Percentiles rank a stretch among this genome's conserved stretches.
Evolutionary conservation across 2,888 invertebrate genomes (phyloP).

Genomic region (Agrotis segetum): DNA sequence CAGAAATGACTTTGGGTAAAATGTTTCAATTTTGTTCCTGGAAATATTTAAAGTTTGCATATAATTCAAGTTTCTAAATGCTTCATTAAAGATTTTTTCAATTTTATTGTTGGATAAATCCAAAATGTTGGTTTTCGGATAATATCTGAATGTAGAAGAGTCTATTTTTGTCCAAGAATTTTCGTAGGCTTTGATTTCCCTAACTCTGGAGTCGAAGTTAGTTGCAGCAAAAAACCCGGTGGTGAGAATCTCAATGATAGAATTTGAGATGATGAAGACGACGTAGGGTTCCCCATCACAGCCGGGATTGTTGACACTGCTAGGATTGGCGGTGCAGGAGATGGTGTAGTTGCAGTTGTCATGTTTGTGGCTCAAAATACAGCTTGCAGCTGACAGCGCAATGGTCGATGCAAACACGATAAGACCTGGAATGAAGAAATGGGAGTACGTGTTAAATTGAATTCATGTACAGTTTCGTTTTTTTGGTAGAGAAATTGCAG

Average conservation of each 20-base stretch:
- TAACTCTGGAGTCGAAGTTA: slow-evolving; percentile 83
- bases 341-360: slow-evolving; percentile 75
- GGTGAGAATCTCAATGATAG: slow-evolving; percentile 65
- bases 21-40: slow-evolving; percentile 71
- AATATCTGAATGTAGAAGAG: slow-evolving; percentile 74
- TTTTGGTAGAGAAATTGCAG: neutral
- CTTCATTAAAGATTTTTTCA: slow-evolving; percentile 69
- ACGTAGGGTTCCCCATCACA: slow-evolving; percentile 74
- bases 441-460: neutral
- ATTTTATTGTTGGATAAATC: slow-evolving; percentile 78
- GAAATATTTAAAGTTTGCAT: slow-evolving; percentile 78
- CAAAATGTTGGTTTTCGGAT: slow-evolving; percentile 68
- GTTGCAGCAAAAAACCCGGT: slow-evolving; percentile 80
- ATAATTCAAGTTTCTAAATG: slow-evolving; percentile 71
- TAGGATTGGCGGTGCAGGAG: slow-evolving; percentile 71
- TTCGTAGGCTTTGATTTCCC: slow-evolving; percentile 68
- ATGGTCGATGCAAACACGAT: slow-evolving; percentile 52
- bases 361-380: slow-evolving; percentile 59
- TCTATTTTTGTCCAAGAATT: slow-evolving; percentile 77
- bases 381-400: slow-evolving; percentile 62
- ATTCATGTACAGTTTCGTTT: neutral
- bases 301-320: slow-evolving; percentile 66
- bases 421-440: slow-evolving; percentile 62
- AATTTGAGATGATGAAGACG: slow-evolving; percentile 73
- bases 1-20: slow-evolving; percentile 71